These are phyloP conservation scores for Mobula hypostoma DNA, from an alignment of 2,113 vertebrate genomes.

Conservation along the genomic window DNA sequence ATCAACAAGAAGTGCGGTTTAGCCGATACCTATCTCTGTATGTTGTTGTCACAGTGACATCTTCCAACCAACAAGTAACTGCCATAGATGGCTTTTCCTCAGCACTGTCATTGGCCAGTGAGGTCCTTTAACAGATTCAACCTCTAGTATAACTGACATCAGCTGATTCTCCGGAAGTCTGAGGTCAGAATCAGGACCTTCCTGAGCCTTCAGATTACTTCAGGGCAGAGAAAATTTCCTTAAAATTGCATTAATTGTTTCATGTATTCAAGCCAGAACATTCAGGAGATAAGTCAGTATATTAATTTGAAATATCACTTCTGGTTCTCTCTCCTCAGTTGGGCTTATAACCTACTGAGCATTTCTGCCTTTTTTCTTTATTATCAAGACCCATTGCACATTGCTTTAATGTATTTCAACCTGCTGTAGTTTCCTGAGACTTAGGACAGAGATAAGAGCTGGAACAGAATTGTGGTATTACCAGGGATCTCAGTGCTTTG, in stretches of 20 bases:
- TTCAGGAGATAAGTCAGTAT: not conserved
- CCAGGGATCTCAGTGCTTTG: no score
- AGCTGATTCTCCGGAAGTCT: not conserved
- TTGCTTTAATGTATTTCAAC: no score
- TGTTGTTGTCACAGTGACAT: not conserved
- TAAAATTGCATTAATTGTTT: not conserved
- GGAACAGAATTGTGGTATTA: no score
- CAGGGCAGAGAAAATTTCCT: not conserved
- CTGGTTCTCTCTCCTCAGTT: not conserved
- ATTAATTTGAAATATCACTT: not conserved
- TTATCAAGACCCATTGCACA: no score
- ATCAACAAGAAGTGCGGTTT: not conserved
- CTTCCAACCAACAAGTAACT: not conserved
- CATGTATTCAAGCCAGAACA: not conserved
- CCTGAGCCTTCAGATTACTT: not conserved
- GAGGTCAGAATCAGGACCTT: not conserved
- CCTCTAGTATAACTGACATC: not conserved
- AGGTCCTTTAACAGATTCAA: not conserved
- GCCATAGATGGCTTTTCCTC: not conserved
- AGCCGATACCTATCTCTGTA: not conserved
- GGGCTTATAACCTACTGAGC: not conserved
- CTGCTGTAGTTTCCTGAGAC: no score
- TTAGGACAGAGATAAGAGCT: no score
- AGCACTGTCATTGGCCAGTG: not conserved
- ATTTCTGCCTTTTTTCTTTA: no score